These are phyloP conservation scores for Anthonomus grandis DNA, from an alignment of 1,140 invertebrate species.

Conservation along the genomic window DNA sequence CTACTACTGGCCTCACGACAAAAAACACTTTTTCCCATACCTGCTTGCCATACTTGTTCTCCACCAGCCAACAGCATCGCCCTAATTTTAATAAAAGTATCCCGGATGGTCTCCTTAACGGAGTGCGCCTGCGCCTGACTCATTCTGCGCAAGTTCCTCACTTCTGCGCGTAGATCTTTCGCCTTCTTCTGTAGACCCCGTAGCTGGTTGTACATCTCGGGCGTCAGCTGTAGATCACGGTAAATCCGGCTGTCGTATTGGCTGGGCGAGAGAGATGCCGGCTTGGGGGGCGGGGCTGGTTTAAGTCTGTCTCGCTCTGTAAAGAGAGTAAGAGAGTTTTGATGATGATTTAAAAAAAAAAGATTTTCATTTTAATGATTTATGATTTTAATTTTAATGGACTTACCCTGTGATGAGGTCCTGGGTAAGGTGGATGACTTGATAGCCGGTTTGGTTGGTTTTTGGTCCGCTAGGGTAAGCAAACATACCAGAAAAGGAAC, in stretches of 20 bases:
- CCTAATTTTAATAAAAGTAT: conserved; percentile 82
- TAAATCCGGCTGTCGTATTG: conserved; percentile 61
- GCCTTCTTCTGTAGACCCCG: conserved; percentile 83
- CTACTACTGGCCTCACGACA: no score
- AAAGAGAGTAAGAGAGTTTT: no score
- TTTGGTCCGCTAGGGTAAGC: conserved; percentile 74
- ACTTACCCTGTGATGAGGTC: conserved; percentile 88
- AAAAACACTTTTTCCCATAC: no score
- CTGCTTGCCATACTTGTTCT: conserved; percentile 52
- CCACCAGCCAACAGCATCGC: conserved; percentile 64
- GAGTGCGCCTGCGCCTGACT: conserved; percentile 88
- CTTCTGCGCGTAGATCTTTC: conserved; percentile 84
- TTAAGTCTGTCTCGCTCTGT: conserved; percentile 78
- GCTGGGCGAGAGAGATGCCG: conserved; percentile 66
- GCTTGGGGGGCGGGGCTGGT: conserved; percentile 82
- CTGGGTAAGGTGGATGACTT: conserved; percentile 89
- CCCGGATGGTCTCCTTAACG: conserved; percentile 85
- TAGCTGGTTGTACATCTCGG: conserved; percentile 84
- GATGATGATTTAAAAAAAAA: not conserved
- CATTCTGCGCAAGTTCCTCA: conserved; percentile 81
- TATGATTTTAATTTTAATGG: no score
- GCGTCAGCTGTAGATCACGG: conserved; percentile 66
- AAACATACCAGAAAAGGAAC: conserved; percentile 46
- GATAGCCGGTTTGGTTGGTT: conserved; percentile 91
- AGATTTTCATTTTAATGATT: no score